Evolutionary conservation across 2,797 vertebrate species (phyloP), one percentile per base, ranked within the genome.

Genomic region (Alosa sapidissima): DNA sequence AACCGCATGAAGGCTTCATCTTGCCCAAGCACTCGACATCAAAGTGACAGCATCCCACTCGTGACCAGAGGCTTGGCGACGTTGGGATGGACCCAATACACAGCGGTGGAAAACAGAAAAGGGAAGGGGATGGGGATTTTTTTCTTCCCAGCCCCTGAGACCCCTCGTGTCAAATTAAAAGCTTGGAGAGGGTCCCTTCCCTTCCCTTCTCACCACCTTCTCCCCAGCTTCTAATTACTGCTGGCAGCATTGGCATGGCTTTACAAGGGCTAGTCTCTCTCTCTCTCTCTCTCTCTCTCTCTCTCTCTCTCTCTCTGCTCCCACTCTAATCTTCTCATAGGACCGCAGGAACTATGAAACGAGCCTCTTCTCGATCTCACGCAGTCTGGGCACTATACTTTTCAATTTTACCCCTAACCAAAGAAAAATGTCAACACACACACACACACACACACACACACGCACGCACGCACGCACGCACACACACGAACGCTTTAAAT

Each of bases 161-260:
- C 72, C 72, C 72, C 41, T 78, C 72, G 41, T 78, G 72, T 78
- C 13, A 58, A 78, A 85, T 85, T 82, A 84, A 85, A 86, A 47
- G 21, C 8, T 33, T 75, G 47, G 78, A 86, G n/a, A 83, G 85
- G 49, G 82, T 78, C n/a, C 49, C 54, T 83, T 45, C 28, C n/a
- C 75, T 4, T 55, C 54, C 16, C 54, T 55, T 75, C 36, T 81
- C 49, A 33, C 24, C 45, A 75, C 36, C 72, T 16, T 47, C 41
- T n/a, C 72, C 41, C 49, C 33, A 83, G 84, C 58, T 82, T 85
- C 65, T 87, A 85, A 87, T 85, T 87, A 85, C 62, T 58, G 13
- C 33, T 81, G 85, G 82, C 52, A 82, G 45, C 86, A 49, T 78
- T n/a, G 19, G 78, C 72, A 78, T 10, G 41, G 72, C 68, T 45